Conservation (phyloP, 2,113 vertebrate species). For the Triplophysa tibetana region DNA sequence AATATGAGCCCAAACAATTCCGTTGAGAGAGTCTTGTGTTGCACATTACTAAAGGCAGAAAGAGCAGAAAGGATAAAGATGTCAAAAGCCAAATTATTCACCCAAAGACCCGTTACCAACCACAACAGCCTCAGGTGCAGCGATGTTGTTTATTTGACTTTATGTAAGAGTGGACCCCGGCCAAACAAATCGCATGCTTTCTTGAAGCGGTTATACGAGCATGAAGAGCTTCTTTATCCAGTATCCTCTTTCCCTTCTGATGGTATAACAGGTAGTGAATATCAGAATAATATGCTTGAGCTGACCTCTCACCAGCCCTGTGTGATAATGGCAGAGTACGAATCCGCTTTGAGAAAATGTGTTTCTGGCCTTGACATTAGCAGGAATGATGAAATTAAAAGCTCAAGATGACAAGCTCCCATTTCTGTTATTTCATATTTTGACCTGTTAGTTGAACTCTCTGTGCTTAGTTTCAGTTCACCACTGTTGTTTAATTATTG, state of each 20-base stretch:
- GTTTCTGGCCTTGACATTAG: constrained; percentile 55
- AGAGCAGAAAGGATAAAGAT: background rate
- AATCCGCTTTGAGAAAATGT: constrained; percentile 67
- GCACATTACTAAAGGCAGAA: background rate
- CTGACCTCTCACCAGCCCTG: constrained; percentile 52
- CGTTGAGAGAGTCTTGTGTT: background rate
- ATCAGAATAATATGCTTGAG: constrained; percentile 47
- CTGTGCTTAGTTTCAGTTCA: background rate
- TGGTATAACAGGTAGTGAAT: constrained; percentile 23
- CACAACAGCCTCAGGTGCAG: constrained; percentile 7
- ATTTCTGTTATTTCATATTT: constrained; percentile 28
- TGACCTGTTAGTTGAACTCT: background rate
- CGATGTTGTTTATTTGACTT: constrained; percentile 1
- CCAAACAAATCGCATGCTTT: constrained; percentile 63
- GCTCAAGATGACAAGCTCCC: constrained; percentile 43
- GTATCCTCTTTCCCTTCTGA: constrained; percentile 29
- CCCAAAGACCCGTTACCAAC: background rate
- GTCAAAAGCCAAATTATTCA: background rate
- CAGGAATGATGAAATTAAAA: constrained; percentile 54
- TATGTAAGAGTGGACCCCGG: constrained; percentile 45
- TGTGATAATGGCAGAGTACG: constrained; percentile 70
- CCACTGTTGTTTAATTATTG: background rate
- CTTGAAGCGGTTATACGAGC: constrained; percentile 60
- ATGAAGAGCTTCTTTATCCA: constrained; percentile 58
- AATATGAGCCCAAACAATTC: constrained; percentile 3